Base-by-base conservation (phyloP, 1,140 invertebrate species). In the Megathymus violae region DNA sequence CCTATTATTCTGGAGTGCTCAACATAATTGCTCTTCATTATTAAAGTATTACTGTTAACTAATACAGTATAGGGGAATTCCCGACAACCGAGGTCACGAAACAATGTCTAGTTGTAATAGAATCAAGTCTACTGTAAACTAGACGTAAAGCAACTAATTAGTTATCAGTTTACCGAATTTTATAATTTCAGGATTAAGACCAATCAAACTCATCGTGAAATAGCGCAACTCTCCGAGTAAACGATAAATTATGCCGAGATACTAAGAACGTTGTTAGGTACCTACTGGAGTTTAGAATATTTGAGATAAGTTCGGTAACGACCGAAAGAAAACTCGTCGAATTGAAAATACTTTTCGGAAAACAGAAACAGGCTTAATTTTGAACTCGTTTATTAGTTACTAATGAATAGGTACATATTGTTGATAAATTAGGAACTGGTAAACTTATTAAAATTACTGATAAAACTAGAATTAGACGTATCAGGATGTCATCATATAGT, bases 91-190 rank as follows among this genome's bases (percentile, higher is more conserved):
- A 31, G 9, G 4, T 4, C 27, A 3, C 19, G 19, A 4, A 7
- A 7, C 4, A 31, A 31, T 31, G 9, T 31, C 9, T 3, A 31
- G 4, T 1, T 7, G 27, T 31, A 31, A 31, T 31, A 31, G 9
- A 31, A 31, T 31, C 4, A 1, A 31, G 9, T 9, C 9, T 31
- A 31, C 9, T 31, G 36, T 25, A 11, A 54, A 41, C 16, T 17
- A 13, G 9, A 9, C 27, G 27, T 31, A 7, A 9, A 31, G 9
- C 27, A 41, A 25, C 16, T 54, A 54, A 54, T 54, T 22, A 54
- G 40, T 41, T 54, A 41, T 36, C 16, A 54, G 50, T 54, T 41
- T 52, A 40, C 40, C 50, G 40, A 52, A 36, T 54, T 54, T 54
- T 41, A 36, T 41, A 54, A 41, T 54, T 41, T 41, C 17, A 27